Evolutionary conservation across 1,140 invertebrate species (phyloP).

Genomic region (Scaptomyza hsui): DNA sequence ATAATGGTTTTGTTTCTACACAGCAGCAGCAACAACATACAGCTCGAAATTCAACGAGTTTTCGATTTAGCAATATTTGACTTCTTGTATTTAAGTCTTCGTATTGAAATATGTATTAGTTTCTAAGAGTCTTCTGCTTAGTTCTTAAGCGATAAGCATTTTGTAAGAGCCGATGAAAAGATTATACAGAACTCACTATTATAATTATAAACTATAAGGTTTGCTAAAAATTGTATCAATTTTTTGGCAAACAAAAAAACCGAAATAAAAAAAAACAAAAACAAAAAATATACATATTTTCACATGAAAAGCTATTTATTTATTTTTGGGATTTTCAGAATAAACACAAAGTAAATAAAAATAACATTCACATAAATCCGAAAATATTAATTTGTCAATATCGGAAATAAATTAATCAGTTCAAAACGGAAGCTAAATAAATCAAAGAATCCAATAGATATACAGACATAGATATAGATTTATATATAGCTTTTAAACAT

Average conservation of each 20-base stretch:
- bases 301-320: constrained; percentile 7
- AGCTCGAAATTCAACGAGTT: constrained; percentile 46
- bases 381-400: constrained; percentile 30
- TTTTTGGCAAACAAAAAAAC: constrained; percentile 67
- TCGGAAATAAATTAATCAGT: constrained; percentile 39
- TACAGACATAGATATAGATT: background rate
- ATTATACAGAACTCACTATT: constrained; percentile 24
- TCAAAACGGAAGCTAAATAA: constrained; percentile 27
- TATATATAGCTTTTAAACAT: constrained; percentile 1
- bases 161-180: constrained; percentile 40
- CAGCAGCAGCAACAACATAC: constrained; percentile 42
- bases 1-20: constrained; percentile 81
- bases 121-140: constrained; percentile 31
- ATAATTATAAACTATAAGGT: constrained; percentile 55
- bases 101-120: constrained; percentile 34
- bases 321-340: background rate
- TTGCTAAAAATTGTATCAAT: constrained; percentile 80
- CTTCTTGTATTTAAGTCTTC: constrained; percentile 41
- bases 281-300: constrained; percentile 1
- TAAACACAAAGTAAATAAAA: background rate
- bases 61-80: constrained; percentile 58
- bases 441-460: constrained; percentile 9
- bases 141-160: constrained; percentile 22
- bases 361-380: background rate
- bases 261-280: constrained; percentile 29